Evolutionary conservation across 23 tunicate species (phyloP), one percentile per base, ranked within the genome.

Genomic region (Oikopleura dioica): DNA sequence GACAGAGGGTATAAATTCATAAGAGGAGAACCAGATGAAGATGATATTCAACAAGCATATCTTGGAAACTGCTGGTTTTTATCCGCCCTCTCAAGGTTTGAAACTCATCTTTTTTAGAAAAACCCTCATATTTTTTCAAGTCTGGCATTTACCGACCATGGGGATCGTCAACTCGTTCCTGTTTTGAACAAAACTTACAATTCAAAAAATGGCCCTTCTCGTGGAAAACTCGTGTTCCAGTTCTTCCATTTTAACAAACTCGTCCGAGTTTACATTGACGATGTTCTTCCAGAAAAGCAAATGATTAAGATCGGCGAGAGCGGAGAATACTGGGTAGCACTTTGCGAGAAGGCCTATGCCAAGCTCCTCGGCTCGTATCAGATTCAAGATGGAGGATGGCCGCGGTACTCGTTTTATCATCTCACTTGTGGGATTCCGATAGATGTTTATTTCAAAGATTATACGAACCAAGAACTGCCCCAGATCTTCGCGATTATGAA

Each of bases 61-160:
- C 33, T 63, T 21, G 72, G 72, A 24, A 28, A 63, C 33, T 63
- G 72, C 33, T 63, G 72, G 72, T 63, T 63, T 63, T 28, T 63
- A 63, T 63, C 72, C 33, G 72, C 72, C 33, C 30, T 63, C 26
- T 63, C 72, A 63, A 63, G n/a, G n/a, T n/a, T n/a, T n/a, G n/a
- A n/a, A n/a, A n/a, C n/a, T n/a, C n/a, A n/a, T n/a, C n/a, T n/a
- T n/a, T n/a, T n/a, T n/a, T n/a, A n/a, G n/a, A n/a, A n/a, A n/a
- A n/a, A n/a, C n/a, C n/a, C n/a, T n/a, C n/a, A n/a, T n/a, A n/a
- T n/a, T n/a, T n/a, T n/a, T n/a, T n/a, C n/a, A n/a, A n/a, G n/a
- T n/a, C n/a, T n/a, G n/a, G n/a, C n/a, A n/a, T n/a, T n/a, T n/a
- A n/a, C n/a, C n/a, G n/a, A n/a, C n/a, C n/a, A n/a, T n/a, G n/a